phyloP scores from a whole-genome alignment of 2,888 invertebrate genomes.

The Agapetus fuscipes region DNA sequence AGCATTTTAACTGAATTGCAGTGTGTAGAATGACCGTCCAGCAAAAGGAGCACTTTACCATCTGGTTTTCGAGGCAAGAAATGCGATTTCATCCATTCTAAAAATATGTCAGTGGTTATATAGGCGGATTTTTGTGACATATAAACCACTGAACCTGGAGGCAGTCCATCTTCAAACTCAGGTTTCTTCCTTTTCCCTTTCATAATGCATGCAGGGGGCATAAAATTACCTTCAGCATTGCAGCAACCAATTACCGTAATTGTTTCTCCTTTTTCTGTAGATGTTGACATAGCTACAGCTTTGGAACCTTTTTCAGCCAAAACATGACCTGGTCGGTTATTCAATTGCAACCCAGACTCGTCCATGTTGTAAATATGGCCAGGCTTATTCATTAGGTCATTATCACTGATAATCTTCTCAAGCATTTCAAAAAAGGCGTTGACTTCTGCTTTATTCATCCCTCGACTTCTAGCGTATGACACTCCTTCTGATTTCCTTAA shows the following conservation, averaged over 20 bases:
- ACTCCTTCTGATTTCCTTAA: too few relatives aligned
- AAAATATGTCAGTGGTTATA: constrained; percentile 21
- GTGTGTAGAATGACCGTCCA: constrained; percentile 25
- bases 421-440: too few relatives aligned
- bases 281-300: constrained; percentile 25
- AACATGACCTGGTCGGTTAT: constrained; percentile 28
- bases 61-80: constrained; percentile 22
- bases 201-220: constrained; percentile 23
- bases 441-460: too few relatives aligned
- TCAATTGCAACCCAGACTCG: constrained; percentile 29
- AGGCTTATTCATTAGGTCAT: constrained; percentile 24
- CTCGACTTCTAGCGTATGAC: too few relatives aligned
- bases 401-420: constrained; percentile 15
- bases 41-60: constrained; percentile 23
- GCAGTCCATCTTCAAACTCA: constrained; percentile 23
- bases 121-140: constrained; percentile 23
- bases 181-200: constrained; percentile 23
- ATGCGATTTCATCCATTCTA: constrained; percentile 23
- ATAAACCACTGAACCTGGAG: constrained; percentile 16
- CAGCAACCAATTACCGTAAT: constrained; percentile 24
- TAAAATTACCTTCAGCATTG: constrained; percentile 24
- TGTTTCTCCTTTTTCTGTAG: constrained; percentile 26
- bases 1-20: constrained; percentile 20
- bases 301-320: constrained; percentile 27
- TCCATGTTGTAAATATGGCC: constrained; percentile 29